These are phyloP conservation scores for Lissonota sp. DNA, from an alignment of 2,888 invertebrate genomes.

Conservation along the genomic window DNA sequence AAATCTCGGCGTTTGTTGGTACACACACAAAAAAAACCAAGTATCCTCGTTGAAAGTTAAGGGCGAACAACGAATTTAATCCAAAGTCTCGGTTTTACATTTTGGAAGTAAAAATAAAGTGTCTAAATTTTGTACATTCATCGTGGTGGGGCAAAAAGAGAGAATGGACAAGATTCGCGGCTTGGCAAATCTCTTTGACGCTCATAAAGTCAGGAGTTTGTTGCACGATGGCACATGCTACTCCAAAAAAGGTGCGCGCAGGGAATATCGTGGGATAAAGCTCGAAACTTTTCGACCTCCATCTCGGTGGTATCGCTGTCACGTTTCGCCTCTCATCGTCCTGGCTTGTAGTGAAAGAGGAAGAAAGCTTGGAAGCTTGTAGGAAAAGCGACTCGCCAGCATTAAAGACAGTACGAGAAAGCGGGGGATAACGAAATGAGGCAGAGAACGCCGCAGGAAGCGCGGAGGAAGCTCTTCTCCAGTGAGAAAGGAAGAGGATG, in stretches of 20 bases:
- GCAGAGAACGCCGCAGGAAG: conserved; percentile 33
- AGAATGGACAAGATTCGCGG: conserved; percentile 20
- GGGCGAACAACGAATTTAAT: no score
- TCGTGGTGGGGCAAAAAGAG: not conserved
- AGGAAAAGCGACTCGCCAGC: conserved; percentile 23
- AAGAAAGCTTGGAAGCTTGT: not conserved
- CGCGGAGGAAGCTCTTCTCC: conserved; percentile 15
- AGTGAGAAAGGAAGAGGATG: not conserved
- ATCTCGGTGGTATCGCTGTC: conserved; percentile 41
- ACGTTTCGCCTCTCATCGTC: conserved; percentile 31
- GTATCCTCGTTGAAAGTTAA: no score
- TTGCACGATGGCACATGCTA: conserved; percentile 38
- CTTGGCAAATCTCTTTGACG: conserved; percentile 59
- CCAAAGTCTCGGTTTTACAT: no score
- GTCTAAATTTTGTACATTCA: conserved; percentile 13
- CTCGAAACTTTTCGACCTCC: conserved; percentile 45
- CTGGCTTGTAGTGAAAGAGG: conserved; percentile 29
- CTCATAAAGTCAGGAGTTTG: conserved; percentile 51
- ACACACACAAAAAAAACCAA: no score
- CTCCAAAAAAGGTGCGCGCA: conserved; percentile 31
- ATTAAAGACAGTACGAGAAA: conserved; percentile 41
- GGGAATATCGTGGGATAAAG: conserved; percentile 8
- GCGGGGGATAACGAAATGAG: conserved; percentile 51
- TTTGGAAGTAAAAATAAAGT: no score
- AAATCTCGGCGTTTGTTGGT: no score